Conservation (phyloP, 2,888 invertebrate species). For the Desoria tigrina region DNA sequence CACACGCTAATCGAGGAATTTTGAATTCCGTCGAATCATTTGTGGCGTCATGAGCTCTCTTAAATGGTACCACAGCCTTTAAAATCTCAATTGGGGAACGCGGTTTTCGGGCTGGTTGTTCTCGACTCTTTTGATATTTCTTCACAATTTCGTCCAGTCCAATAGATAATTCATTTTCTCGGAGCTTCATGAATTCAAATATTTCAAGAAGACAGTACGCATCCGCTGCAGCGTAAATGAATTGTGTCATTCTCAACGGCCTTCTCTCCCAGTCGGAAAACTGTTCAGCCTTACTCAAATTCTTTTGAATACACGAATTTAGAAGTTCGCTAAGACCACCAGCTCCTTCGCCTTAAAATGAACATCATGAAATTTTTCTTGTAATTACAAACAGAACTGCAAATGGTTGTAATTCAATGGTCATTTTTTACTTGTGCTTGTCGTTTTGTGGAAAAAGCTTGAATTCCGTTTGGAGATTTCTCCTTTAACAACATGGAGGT, state of each 20-base stretch:
- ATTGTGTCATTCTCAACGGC: conserved; percentile 75
- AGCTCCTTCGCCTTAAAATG: background rate
- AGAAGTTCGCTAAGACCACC: conserved; percentile 68
- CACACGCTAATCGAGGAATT: background rate
- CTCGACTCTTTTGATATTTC: conserved; percentile 6
- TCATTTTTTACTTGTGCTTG: background rate
- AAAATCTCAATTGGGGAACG: conserved; percentile 18
- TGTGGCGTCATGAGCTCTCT: background rate
- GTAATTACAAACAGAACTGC: too few species aligned
- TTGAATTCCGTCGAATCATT: background rate
- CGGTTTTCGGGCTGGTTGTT: background rate
- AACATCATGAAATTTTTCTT: too few species aligned
- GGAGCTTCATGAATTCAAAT: conserved; percentile 63
- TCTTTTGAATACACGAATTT: conserved; percentile 73
- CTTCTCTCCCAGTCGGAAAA: conserved; percentile 88
- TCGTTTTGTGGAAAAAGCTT: conserved; percentile 24
- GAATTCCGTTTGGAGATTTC: conserved; percentile 35
- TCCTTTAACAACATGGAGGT: conserved; percentile 37
- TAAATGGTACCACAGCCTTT: conserved; percentile 11
- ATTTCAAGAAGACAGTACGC: conserved; percentile 82
- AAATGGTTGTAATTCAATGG: too few species aligned
- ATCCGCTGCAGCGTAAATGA: conserved; percentile 83
- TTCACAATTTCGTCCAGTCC: conserved; percentile 23
- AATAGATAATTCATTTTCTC: conserved; percentile 53
- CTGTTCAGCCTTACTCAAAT: conserved; percentile 83